A percentile compares a stretch with the other conserved stretches of the same genome.
phyloP scores from a whole-genome alignment of 2,888 invertebrate genomes.

The Alviniconcha strummeri region DNA sequence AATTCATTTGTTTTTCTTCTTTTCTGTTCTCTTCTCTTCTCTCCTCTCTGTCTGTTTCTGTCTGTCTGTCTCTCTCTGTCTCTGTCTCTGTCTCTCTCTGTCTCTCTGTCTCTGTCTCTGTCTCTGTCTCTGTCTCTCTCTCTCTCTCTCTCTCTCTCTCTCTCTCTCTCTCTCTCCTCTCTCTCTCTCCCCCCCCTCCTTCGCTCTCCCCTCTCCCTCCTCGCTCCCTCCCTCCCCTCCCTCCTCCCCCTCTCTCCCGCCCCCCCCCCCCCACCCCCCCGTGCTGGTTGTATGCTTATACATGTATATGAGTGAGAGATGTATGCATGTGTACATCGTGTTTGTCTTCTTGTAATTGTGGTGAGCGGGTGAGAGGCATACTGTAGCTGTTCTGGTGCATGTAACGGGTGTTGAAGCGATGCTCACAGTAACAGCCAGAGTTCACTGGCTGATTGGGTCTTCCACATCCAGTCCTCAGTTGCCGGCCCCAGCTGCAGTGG shows the following conservation, averaged over 20 bases:
- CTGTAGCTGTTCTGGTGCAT: too few species aligned
- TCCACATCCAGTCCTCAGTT: too few species aligned
- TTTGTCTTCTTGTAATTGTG: too few species aligned
- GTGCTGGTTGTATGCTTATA: too few species aligned
- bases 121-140: constrained; percentile 9
- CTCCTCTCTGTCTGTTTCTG: neutral
- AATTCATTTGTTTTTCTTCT: neutral
- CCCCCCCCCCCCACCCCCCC: neutral
- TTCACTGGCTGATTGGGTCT: too few species aligned
- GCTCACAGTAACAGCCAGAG: too few species aligned
- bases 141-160: constrained; percentile 22
- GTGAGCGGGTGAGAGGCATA: too few species aligned
- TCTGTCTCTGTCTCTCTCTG: constrained; percentile 12
- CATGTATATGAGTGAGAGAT: too few species aligned
- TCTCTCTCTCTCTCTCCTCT: constrained; percentile 5
- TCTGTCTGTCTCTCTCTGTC: neutral
- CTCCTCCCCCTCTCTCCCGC: neutral
- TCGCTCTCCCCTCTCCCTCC: neutral
- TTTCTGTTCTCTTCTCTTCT: neutral
- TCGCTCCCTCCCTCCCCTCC: neutral
- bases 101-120: constrained; percentile 19
- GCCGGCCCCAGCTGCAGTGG: too few species aligned
- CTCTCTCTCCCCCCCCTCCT: neutral
- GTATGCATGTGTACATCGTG: too few species aligned
- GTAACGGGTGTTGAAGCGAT: too few species aligned